A percentile compares a stretch with the other conserved stretches of the same genome.
These are phyloP conservation scores for Cheilosia variabilis DNA, from an alignment of 2,888 invertebrate species.

Conservation along the genomic window DNA sequence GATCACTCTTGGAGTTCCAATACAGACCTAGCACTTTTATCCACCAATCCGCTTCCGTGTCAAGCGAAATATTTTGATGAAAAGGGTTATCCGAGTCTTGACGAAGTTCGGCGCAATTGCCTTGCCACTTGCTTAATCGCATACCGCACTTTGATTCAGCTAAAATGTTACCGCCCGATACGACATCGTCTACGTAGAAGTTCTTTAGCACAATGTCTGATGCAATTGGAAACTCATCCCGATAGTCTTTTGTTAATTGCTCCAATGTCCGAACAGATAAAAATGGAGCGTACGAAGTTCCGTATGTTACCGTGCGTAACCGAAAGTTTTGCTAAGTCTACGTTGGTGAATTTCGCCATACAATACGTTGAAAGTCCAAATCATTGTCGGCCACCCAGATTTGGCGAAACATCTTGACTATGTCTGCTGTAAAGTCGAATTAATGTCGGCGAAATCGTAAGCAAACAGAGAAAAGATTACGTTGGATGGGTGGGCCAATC, in stretches of 20 bases:
- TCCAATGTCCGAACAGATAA: background rate
- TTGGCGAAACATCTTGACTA: no score
- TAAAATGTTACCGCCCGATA: background rate
- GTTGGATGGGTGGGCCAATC: background rate
- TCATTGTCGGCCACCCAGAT: no score
- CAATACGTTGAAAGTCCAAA: slow-evolving; percentile 1
- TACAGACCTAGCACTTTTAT: slow-evolving; percentile 24
- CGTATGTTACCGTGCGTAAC: background rate
- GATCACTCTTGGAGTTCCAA: slow-evolving; percentile 16
- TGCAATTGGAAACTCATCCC: background rate
- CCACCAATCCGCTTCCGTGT: slow-evolving; percentile 13
- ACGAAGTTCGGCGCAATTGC: no score
- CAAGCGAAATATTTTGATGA: background rate
- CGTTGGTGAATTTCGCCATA: background rate
- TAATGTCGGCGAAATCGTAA: slow-evolving; percentile 16
- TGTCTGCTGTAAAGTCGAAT: no score
- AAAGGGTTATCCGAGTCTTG: background rate
- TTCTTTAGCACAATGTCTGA: no score
- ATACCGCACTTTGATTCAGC: background rate
- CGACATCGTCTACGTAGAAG: background rate
- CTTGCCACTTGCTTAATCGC: no score
- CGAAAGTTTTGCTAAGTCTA: background rate
- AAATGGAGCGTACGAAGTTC: slow-evolving; percentile 4
- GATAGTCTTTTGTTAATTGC: background rate
- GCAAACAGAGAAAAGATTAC: slow-evolving; percentile 16